Conservation (phyloP, 2,797 vertebrate species). For the Premnoplex brunnescens region DNA sequence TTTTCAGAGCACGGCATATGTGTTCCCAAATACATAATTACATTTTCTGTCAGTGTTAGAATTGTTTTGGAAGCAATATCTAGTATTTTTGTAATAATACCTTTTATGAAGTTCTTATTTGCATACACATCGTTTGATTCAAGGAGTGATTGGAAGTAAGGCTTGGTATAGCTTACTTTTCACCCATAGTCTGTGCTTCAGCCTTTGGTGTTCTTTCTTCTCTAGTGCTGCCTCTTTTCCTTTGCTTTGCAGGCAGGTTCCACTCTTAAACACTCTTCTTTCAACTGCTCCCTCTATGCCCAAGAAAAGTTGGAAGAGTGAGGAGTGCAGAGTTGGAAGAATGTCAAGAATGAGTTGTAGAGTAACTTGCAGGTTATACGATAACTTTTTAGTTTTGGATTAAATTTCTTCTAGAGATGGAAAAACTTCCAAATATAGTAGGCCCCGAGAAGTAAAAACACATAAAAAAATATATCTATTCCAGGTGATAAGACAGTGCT, state of each 20-base stretch:
- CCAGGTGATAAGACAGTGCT: not conserved
- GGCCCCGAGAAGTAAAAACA: not conserved
- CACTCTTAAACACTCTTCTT: not conserved
- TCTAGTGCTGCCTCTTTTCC: not conserved
- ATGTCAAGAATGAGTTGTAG: slow-evolving; percentile 49
- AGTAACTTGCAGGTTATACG: slow-evolving; percentile 28
- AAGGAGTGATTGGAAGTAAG: not conserved
- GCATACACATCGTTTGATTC: not conserved
- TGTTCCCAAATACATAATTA: not conserved
- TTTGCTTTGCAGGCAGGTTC: not conserved
- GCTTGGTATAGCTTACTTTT: not conserved
- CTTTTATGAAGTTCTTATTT: not conserved
- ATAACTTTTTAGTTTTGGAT: slow-evolving; percentile 46
- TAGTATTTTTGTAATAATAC: not conserved
- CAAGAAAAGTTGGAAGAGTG: not conserved
- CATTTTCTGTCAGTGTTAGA: not conserved
- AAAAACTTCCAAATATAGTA: not conserved
- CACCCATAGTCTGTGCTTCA: not conserved
- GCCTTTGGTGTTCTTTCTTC: not conserved
- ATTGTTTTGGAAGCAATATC: not conserved
- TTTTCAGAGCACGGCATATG: not conserved
- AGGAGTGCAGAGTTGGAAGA: slow-evolving; percentile 28
- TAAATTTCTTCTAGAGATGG: not conserved
- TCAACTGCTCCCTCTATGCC: not conserved
- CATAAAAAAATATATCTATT: not conserved